Conservation (phyloP, 2,113 vertebrate genomes). For the Prinia subflava region DNA sequence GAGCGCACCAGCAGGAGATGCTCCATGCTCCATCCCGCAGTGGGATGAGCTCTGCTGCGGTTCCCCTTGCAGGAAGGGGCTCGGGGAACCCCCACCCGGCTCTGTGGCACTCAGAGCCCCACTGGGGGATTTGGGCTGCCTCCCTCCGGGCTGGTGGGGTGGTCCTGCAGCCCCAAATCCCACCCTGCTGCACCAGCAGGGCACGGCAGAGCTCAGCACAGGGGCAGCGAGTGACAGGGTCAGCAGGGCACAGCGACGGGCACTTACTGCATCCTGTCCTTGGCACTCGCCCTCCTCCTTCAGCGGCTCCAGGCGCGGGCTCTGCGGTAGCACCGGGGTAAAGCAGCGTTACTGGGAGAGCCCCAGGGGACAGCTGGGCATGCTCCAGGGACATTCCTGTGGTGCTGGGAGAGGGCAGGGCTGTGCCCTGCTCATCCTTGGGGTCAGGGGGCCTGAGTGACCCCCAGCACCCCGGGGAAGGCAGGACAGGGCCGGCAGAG, state of each 20-base stretch:
- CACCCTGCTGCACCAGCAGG: fast-evolving
- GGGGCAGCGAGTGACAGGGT: neutral
- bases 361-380: fast-evolving
- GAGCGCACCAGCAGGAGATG: neutral
- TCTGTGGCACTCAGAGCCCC: fast-evolving
- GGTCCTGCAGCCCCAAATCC: neutral
- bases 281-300: conserved; percentile 79
- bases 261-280: conserved; percentile 83
- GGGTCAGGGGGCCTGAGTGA: neutral
- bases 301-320: conserved; percentile 86
- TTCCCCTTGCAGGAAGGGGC: neutral
- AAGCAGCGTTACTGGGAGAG: fast-evolving
- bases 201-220: neutral
- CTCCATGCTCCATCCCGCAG: neutral
- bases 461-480: neutral
- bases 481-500: neutral
- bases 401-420: neutral
- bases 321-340: conserved; percentile 51
- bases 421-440: neutral
- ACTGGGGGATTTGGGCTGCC: neutral
- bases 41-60: neutral
- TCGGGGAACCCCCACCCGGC: neutral
- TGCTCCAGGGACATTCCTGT: fast-evolving
- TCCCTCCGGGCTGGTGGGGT: no score
- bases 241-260: neutral